A percentile compares a stretch with the other conserved stretches of the same genome.
Evolutionary conservation across 2,113 vertebrate species (phyloP).

Genomic region (Carollia perspicillata): DNA sequence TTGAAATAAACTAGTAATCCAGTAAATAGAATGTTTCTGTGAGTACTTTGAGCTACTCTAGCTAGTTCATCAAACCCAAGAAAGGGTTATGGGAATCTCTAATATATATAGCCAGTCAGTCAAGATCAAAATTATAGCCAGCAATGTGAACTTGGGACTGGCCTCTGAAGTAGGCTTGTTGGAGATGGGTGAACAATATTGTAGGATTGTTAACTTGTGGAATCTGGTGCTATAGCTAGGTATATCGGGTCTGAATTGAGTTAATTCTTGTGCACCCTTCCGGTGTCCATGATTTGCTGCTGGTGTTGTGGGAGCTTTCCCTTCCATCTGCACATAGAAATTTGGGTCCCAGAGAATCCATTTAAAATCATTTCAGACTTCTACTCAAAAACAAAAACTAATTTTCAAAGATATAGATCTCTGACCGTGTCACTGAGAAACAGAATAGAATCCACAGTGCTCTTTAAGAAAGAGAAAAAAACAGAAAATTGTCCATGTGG

Average conservation of each 20-base stretch:
- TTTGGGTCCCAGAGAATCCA: not conserved
- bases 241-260: not conserved
- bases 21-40: not conserved
- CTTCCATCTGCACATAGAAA: not conserved
- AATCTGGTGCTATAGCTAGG: not conserved
- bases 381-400: not conserved
- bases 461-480: not conserved
- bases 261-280: not conserved
- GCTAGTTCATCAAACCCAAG: not conserved
- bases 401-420: not conserved
- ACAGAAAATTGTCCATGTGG: not conserved
- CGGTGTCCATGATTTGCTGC: not conserved
- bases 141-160: not conserved
- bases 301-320: not conserved
- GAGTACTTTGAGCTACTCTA: not conserved
- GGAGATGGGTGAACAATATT: no score
- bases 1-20: not conserved
- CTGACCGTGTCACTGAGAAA: not conserved
- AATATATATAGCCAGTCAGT: not conserved
- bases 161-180: not conserved
- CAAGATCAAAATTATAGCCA: not conserved
- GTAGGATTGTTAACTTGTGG: not conserved
- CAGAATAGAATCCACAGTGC: not conserved
- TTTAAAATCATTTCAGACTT: not conserved
- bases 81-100: not conserved